Percentiles rank a stretch among this genome's conserved stretches.
Conservation (phyloP, 2,113 vertebrate genomes). For the Leptocoma aspasia region DNA sequence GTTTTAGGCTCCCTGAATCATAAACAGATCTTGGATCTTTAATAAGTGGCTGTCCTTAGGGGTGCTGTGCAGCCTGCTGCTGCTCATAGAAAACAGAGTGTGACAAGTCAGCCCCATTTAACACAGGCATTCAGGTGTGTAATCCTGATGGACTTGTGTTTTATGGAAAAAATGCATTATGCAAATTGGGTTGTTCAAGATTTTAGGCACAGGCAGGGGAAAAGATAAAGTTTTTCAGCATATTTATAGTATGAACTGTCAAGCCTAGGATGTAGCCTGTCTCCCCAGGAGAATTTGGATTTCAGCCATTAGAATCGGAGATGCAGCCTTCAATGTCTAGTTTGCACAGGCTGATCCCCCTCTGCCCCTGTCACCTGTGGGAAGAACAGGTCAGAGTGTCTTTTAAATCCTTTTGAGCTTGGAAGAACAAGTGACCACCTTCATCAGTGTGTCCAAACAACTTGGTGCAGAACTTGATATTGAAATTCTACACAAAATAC, state of each 20-base stretch:
- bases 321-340: neutral
- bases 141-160: neutral
- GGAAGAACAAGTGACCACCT: neutral
- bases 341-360: neutral
- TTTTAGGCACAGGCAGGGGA: neutral
- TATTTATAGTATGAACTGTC: neutral
- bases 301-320: neutral
- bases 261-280: neutral
- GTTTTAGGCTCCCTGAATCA: neutral
- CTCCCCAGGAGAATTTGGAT: neutral
- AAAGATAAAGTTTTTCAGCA: neutral
- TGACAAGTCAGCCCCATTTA: neutral
- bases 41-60: neutral
- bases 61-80: neutral
- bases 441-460: neutral
- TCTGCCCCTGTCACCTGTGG: neutral
- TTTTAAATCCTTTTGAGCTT: neutral
- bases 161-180: neutral
- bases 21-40: neutral
- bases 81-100: neutral
- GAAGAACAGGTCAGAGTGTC: neutral
- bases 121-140: neutral
- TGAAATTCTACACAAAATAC: neutral
- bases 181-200: neutral
- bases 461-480: neutral